Conservation (phyloP, 1,140 invertebrate genomes). For the Plutomurus gul region DNA sequence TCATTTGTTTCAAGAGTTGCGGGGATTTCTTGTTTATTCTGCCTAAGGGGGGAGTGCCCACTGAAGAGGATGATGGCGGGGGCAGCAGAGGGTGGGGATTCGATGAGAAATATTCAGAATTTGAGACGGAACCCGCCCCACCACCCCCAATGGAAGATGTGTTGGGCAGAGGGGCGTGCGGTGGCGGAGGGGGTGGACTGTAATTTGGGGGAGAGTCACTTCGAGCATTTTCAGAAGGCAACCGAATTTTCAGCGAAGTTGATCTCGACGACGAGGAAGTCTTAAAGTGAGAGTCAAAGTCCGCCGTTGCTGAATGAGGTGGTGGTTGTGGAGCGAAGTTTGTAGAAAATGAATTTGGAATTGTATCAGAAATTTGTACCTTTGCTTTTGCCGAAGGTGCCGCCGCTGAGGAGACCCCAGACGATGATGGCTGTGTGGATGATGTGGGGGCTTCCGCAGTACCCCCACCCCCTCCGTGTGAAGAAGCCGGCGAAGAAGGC, state of each 20-base stretch:
- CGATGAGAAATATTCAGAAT: constrained; percentile 47
- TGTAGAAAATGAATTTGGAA: constrained; percentile 49
- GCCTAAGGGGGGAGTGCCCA: constrained; percentile 28
- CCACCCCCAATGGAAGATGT: not conserved
- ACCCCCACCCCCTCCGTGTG: not conserved
- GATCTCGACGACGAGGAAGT: constrained; percentile 28
- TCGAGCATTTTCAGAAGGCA: not conserved
- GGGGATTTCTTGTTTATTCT: constrained; percentile 49
- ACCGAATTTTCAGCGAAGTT: not conserved
- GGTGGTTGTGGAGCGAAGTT: constrained; percentile 38
- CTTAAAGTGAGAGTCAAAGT: constrained; percentile 56
- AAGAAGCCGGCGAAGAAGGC: not conserved
- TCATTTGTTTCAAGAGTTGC: constrained; percentile 52
- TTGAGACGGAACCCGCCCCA: constrained; percentile 21
- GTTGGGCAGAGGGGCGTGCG: not conserved
- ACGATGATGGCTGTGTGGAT: not conserved
- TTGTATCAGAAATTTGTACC: constrained; percentile 1
- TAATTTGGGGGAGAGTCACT: constrained; percentile 50
- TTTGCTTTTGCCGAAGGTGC: constrained; percentile 20
- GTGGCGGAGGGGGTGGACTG: constrained; percentile 47
- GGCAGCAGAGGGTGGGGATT: constrained; percentile 33
- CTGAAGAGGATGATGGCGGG: constrained; percentile 21
- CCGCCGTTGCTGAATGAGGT: constrained; percentile 52
- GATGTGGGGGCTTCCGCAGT: not conserved
- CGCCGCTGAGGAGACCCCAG: not conserved